Conservation (phyloP, 2,888 invertebrate genomes). For the Eledona agricola region DNA sequence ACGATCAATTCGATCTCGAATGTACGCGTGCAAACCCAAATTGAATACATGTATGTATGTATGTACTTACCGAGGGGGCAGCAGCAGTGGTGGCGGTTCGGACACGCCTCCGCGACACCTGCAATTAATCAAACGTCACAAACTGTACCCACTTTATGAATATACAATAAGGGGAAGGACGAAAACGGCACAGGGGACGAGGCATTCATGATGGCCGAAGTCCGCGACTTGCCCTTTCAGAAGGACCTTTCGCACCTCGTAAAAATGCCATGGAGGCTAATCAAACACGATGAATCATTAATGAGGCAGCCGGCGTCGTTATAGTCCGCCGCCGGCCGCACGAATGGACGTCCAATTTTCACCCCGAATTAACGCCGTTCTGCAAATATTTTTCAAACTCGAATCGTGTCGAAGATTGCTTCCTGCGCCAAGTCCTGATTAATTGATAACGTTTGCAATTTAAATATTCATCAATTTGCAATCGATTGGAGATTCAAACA, state of each 20-base stretch:
- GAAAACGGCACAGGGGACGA: slow-evolving; percentile 1
- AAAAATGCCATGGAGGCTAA: slow-evolving; percentile 37
- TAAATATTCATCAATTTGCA: no score
- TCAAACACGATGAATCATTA: slow-evolving; percentile 38
- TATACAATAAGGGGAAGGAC: slow-evolving; percentile 23
- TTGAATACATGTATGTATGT: slow-evolving; percentile 20
- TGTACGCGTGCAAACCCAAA: slow-evolving; percentile 12
- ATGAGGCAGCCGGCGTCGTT: slow-evolving; percentile 22
- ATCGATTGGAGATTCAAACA: no score
- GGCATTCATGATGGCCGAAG: slow-evolving; percentile 15
- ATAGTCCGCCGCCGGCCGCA: slow-evolving; percentile 15
- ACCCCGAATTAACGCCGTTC: slow-evolving; percentile 5
- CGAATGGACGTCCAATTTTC: slow-evolving; percentile 5
- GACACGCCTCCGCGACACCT: slow-evolving; percentile 44
- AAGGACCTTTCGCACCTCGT: slow-evolving; percentile 37
- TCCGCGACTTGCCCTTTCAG: slow-evolving; percentile 28
- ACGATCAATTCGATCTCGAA: slow-evolving; percentile 21
- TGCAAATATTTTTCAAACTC: no score
- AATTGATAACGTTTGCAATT: no score
- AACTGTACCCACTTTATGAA: slow-evolving; percentile 35
- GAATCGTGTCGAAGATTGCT: neutral
- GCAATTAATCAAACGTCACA: slow-evolving; percentile 42
- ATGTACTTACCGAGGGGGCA: slow-evolving; percentile 44
- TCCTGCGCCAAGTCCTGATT: neutral
- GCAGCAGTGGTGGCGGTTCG: slow-evolving; percentile 33